phyloP scores from a whole-genome alignment of 2,888 invertebrate genomes.

The Heliconius charithonia region DNA sequence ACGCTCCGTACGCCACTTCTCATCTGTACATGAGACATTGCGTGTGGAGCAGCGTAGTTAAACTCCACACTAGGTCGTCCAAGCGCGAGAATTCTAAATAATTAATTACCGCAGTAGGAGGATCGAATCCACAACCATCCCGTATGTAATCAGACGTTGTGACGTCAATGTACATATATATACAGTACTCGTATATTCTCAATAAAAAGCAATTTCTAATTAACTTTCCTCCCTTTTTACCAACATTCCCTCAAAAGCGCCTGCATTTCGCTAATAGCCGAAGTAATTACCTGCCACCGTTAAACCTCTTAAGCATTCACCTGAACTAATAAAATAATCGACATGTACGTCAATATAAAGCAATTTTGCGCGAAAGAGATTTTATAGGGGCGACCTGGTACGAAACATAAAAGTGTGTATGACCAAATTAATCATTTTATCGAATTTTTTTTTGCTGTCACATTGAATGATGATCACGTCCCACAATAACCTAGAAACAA shows the following conservation, averaged over 20 bases:
- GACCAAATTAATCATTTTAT: neutral
- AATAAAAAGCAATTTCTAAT: neutral
- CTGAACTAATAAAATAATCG: slow-evolving; percentile 31
- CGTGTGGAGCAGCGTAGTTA: neutral
- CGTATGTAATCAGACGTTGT: neutral
- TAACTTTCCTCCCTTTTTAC: neutral
- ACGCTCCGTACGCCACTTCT: neutral
- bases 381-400: slow-evolving; percentile 9
- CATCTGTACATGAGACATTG: neutral
- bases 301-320: slow-evolving; percentile 28
- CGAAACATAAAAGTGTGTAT: neutral
- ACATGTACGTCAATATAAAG: slow-evolving; percentile 15
- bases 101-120: neutral
- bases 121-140: neutral
- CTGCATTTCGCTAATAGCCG: slow-evolving; percentile 22
- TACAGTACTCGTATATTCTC: neutral
- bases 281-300: slow-evolving; percentile 28
- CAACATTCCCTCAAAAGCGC: slow-evolving; percentile 13
- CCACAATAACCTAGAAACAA: neutral
- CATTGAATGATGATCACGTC: neutral
- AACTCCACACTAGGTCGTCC: neutral
- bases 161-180: neutral
- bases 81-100: neutral
- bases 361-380: slow-evolving; percentile 11
- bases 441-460: neutral